Percentiles rank a stretch among this genome's conserved stretches.
Evolutionary conservation across 2,888 invertebrate genomes (phyloP).

Genomic region (Pheosia tremula): DNA sequence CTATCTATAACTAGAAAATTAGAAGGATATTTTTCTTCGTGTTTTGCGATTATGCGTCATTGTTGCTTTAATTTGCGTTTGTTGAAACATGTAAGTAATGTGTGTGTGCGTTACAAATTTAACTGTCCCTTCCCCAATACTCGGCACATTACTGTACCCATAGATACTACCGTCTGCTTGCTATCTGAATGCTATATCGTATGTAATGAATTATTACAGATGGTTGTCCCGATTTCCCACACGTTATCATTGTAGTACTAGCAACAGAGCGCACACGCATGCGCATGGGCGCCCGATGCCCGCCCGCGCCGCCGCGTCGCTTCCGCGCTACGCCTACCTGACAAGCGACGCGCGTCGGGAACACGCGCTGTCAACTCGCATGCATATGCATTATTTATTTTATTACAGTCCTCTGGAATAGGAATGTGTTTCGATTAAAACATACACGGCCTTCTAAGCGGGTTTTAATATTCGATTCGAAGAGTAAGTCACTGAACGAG

Average conservation of each 20-base stretch:
- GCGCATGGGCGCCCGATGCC: conserved; percentile 37
- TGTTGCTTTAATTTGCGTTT: too few species aligned
- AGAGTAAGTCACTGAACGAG: conserved; percentile 2
- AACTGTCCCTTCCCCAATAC: too few species aligned
- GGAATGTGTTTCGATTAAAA: conserved; percentile 1
- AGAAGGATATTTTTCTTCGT: too few species aligned
- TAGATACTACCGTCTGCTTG: too few species aligned
- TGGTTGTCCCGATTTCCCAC: neutral
- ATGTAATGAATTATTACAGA: neutral
- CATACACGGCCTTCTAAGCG: neutral
- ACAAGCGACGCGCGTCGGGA: conserved; percentile 44
- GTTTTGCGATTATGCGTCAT: too few species aligned
- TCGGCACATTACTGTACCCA: too few species aligned
- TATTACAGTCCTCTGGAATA: neutral
- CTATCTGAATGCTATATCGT: too few species aligned
- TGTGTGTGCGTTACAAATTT: too few species aligned
- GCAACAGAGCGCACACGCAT: conserved; percentile 65
- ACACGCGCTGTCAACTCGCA: conserved; percentile 36
- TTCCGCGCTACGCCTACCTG: conserved; percentile 67
- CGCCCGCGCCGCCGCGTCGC: conserved; percentile 31
- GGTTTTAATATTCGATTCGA: neutral
- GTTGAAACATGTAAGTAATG: too few species aligned
- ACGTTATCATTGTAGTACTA: neutral
- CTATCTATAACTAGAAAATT: too few species aligned
- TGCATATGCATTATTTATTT: neutral